Conservation (phyloP, 92 coral and sea anemone species). For the Plumapathes pennacea region DNA sequence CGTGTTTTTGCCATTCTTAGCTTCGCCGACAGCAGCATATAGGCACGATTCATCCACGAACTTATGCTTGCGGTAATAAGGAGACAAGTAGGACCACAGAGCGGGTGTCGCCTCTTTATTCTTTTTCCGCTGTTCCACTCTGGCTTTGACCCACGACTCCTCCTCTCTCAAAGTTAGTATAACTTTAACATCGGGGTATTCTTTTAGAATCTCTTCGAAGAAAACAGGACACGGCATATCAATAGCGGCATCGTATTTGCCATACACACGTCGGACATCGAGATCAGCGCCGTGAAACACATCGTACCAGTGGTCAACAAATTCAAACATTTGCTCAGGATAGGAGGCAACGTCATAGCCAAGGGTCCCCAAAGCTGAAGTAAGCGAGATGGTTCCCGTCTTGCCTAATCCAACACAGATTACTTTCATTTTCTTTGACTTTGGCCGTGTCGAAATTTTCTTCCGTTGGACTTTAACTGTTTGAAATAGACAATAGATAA, state of each 20-base stretch:
- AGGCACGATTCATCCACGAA: neutral
- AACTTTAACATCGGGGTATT: constrained; percentile 34
- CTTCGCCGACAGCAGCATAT: constrained; percentile 3
- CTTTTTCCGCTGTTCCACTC: neutral
- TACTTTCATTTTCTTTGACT: too few relatives aligned
- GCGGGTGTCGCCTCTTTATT: neutral
- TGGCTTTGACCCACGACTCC: constrained; percentile 15
- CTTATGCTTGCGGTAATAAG: constrained; percentile 1
- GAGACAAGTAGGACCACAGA: neutral
- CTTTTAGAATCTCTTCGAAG: constrained; percentile 36
- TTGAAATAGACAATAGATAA: too few relatives aligned
- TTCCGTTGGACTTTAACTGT: too few relatives aligned
- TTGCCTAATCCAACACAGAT: constrained; percentile 15
- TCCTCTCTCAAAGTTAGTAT: constrained; percentile 26
- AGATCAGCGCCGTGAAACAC: constrained; percentile 22
- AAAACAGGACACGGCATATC: constrained; percentile 13
- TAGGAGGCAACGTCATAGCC: constrained; percentile 23
- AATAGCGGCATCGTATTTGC: constrained; percentile 31
- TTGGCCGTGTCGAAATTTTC: too few relatives aligned
- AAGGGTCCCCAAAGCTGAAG: constrained; percentile 22
- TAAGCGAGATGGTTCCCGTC: constrained; percentile 27
- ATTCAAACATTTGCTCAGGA: constrained; percentile 39
- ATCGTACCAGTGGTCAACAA: constrained; percentile 51
- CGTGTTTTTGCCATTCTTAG: neutral
- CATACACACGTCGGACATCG: constrained; percentile 39